These are phyloP conservation scores for Leptinotarsa lineolata DNA, from an alignment of 1,140 invertebrate genomes.

Conservation along the genomic window DNA sequence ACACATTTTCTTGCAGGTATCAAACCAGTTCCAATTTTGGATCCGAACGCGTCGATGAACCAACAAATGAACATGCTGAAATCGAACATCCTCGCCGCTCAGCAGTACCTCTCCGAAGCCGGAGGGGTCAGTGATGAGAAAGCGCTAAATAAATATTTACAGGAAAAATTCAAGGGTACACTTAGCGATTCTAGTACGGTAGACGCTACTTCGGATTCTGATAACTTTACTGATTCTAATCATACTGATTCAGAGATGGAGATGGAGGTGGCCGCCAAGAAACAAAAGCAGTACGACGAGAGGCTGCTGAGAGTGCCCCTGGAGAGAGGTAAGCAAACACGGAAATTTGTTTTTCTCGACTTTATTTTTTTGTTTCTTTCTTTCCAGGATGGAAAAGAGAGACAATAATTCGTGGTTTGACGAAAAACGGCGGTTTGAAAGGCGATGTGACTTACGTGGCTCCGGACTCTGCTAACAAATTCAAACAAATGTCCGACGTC, in stretches of 20 bases:
- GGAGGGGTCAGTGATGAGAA: constrained; percentile 61
- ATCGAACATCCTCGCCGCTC: constrained; percentile 64
- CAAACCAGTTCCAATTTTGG: constrained; percentile 64
- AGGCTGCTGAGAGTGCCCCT: constrained; percentile 73
- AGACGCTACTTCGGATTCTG: constrained; percentile 61
- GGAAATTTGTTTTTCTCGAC: not conserved
- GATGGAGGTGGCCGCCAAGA: constrained; percentile 55
- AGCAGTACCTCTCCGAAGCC: constrained; percentile 59
- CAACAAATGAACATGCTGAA: constrained; percentile 66
- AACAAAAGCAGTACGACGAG: constrained; percentile 61
- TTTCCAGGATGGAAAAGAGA: constrained; percentile 79
- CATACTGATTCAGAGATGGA: constrained; percentile 56
- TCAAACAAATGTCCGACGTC: constrained; percentile 75
- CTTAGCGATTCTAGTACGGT: constrained; percentile 58
- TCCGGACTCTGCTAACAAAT: constrained; percentile 77
- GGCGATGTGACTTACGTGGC: constrained; percentile 89
- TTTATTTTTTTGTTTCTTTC: not conserved
- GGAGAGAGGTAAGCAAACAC: constrained; percentile 61
- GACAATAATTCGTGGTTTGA: constrained; percentile 83
- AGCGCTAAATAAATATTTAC: constrained; percentile 52
- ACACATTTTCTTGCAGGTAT: constrained; percentile 52
- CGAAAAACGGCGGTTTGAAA: constrained; percentile 77
- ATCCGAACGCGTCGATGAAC: constrained; percentile 62
- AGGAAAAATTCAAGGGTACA: constrained; percentile 61
- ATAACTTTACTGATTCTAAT: constrained; percentile 61